A percentile compares a stretch with the other conserved stretches of the same genome.
phyloP scores from a whole-genome alignment of 37 sponge, comb jelly and placozoan genomes.

The Cladorhizidae sp. region DNA sequence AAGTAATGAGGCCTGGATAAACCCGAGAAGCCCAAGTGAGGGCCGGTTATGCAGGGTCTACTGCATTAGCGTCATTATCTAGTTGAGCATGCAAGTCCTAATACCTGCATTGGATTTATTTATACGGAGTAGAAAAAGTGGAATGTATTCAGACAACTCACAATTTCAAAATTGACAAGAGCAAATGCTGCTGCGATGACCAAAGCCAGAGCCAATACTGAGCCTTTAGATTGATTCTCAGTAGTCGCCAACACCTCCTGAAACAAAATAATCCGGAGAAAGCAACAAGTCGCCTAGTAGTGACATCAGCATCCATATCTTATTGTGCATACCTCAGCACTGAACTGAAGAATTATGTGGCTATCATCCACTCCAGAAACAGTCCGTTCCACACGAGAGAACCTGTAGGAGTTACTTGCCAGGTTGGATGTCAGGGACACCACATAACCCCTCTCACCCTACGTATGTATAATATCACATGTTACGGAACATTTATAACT shows the following conservation, averaged over 20 bases:
- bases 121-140: too few species aligned
- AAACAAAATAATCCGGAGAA: not conserved
- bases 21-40: too few species aligned
- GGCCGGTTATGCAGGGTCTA: too few species aligned
- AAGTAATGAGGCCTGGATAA: too few species aligned
- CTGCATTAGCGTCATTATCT: too few species aligned
- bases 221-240: slow-evolving; percentile 24
- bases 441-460: slow-evolving; percentile 3
- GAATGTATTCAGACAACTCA: not conserved
- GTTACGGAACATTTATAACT: too few species aligned
- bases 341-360: slow-evolving; percentile 38
- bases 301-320: not conserved
- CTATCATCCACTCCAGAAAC: slow-evolving; percentile 22
- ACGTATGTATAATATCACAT: not conserved
- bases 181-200: slow-evolving; percentile 35
- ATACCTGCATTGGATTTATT: too few species aligned
- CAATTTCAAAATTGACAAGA: slow-evolving; percentile 45
- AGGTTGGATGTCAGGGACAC: slow-evolving; percentile 41
- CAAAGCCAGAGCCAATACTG: slow-evolving; percentile 29
- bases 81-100: too few species aligned
- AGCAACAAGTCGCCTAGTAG: not conserved
- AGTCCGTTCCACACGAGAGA: not conserved
- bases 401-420: slow-evolving; percentile 22
- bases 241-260: not conserved
- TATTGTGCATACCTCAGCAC: slow-evolving; percentile 26